These are phyloP conservation scores for Apodemia duryi DNA, from an alignment of 2,888 invertebrate genomes.

Conservation along the genomic window DNA sequence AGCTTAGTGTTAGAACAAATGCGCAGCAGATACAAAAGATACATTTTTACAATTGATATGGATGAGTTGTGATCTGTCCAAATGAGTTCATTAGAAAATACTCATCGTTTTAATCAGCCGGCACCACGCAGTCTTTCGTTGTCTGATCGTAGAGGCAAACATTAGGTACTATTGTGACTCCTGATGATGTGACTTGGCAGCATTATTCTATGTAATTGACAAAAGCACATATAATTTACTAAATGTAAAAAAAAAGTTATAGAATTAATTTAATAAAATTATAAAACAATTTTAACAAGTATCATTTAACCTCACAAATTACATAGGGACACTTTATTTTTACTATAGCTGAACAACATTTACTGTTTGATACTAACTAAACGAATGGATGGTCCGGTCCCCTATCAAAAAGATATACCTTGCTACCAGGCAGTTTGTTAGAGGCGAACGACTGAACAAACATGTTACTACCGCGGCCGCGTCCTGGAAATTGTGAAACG, in stretches of 20 bases:
- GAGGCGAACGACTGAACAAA: no score
- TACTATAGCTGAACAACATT: no score
- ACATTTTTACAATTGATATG: neutral
- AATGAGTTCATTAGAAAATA: constrained; percentile 7
- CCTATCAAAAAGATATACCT: no score
- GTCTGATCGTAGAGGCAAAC: constrained; percentile 69
- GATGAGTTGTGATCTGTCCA: neutral
- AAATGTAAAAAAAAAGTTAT: constrained; percentile 76
- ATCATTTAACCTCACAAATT: constrained; percentile 42
- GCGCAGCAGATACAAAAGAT: neutral
- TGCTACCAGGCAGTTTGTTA: no score
- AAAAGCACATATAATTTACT: constrained; percentile 74
- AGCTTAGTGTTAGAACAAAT: neutral
- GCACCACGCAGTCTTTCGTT: constrained; percentile 37
- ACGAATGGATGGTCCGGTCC: no score
- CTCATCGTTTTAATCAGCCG: constrained; percentile 11
- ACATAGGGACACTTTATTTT: no score
- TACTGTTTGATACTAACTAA: no score
- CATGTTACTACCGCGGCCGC: no score
- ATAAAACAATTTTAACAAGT: constrained; percentile 61
- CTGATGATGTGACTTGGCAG: constrained; percentile 64
- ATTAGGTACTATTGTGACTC: constrained; percentile 67
- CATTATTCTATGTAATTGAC: constrained; percentile 71
- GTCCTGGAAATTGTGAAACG: no score
- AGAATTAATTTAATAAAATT: constrained; percentile 80